Conservation (phyloP, 2,797 vertebrate species). For the Luscinia megarhynchos region DNA sequence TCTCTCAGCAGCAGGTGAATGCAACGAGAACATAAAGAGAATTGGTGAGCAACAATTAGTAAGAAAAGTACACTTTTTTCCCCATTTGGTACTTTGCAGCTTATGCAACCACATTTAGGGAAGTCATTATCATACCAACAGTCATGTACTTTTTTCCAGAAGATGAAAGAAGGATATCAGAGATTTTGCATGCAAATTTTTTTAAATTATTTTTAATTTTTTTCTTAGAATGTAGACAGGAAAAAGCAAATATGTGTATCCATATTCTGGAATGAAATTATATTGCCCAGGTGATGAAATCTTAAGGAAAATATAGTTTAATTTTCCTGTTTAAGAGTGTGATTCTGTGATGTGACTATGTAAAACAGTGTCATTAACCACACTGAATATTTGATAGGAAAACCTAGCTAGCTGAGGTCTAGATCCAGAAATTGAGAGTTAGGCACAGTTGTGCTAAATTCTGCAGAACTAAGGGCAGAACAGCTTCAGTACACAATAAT, state of each 20-base stretch:
- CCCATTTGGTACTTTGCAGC: neutral
- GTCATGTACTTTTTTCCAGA: neutral
- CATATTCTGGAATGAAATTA: neutral
- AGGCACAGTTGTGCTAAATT: neutral
- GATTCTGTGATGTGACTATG: neutral
- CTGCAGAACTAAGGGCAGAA: neutral
- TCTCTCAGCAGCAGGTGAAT: slow-evolving; percentile 26
- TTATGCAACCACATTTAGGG: neutral
- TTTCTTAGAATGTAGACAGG: neutral
- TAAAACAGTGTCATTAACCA: neutral
- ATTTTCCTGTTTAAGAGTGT: neutral
- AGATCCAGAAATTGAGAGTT: neutral
- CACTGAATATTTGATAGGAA: neutral
- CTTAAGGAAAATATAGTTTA: neutral
- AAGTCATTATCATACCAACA: neutral
- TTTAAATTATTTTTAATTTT: neutral
- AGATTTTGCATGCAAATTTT: neutral
- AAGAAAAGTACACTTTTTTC: slow-evolving; percentile 14
- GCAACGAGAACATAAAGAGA: slow-evolving; percentile 40
- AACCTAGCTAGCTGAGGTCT: neutral
- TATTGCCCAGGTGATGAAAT: neutral
- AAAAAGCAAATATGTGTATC: neutral
- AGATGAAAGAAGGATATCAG: neutral
- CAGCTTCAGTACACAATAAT: neutral
- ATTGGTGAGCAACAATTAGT: slow-evolving; percentile 32